These are phyloP conservation scores for Tinamus guttatus DNA, from an alignment of 2,113 vertebrate genomes.

Conservation along the genomic window DNA sequence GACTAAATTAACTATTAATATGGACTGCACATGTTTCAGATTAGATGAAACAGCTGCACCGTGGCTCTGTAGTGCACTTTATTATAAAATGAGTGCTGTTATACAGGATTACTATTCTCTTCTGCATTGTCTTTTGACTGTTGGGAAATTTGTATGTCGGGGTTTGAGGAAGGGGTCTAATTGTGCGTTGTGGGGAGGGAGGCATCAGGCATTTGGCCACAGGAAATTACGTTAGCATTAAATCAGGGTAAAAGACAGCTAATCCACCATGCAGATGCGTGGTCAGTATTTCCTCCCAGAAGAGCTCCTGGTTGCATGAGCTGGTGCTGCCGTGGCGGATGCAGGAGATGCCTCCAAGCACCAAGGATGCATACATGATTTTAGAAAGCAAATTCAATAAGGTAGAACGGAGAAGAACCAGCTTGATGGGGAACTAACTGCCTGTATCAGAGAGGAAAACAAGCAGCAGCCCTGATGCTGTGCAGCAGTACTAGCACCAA, in stretches of 20 bases:
- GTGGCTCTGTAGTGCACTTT: slow-evolving; percentile 60
- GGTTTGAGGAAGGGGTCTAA: background rate
- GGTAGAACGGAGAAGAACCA: background rate
- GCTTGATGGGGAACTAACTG: background rate
- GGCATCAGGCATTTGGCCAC: background rate
- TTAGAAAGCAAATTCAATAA: background rate
- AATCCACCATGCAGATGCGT: background rate
- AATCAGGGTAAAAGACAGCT: slow-evolving; percentile 14
- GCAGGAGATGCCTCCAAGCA: background rate
- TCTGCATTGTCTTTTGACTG: slow-evolving; percentile 28
- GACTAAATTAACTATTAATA: slow-evolving; percentile 80
- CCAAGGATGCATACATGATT: background rate
- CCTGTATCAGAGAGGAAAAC: background rate
- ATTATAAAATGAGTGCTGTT: slow-evolving; percentile 67
- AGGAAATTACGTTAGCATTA: slow-evolving; percentile 48
- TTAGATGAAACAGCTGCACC: slow-evolving; percentile 66
- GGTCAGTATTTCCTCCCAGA: background rate
- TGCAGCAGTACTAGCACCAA: background rate
- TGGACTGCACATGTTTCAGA: slow-evolving; percentile 64
- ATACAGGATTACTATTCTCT: slow-evolving; percentile 54
- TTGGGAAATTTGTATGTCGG: background rate
- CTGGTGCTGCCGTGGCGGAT: background rate
- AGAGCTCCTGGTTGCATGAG: background rate
- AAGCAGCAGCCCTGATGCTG: background rate
- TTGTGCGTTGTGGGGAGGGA: background rate